Percentiles rank a stretch among this genome's conserved stretches.
phyloP scores from a whole-genome alignment of 2,888 invertebrate species.

The Maniola hyperantus region DNA sequence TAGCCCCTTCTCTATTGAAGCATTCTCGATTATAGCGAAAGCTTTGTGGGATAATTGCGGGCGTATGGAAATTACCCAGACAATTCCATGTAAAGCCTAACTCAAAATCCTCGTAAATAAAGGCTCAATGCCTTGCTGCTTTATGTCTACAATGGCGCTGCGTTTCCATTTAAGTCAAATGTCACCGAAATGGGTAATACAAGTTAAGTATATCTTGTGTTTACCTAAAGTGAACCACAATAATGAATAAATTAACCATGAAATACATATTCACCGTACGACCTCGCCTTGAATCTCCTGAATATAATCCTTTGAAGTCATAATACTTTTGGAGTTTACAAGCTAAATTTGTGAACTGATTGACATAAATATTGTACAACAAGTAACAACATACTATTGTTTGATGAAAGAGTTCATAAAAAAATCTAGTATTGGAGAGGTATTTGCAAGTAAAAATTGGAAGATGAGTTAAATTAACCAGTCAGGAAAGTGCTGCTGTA shows the following conservation, averaged over 20 bases:
- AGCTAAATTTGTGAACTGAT: neutral
- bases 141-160: slow-evolving; percentile 18
- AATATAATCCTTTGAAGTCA: neutral
- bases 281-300: slow-evolving; percentile 20
- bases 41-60: slow-evolving; percentile 14
- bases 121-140: slow-evolving; percentile 11
- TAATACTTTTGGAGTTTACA: neutral
- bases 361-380: no score
- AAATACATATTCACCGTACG: slow-evolving; percentile 30
- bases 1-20: slow-evolving; percentile 46
- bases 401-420: no score
- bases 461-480: no score
- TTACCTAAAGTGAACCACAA: slow-evolving; percentile 34
- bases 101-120: neutral
- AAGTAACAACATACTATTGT: no score
- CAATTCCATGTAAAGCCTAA: neutral
- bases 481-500: no score
- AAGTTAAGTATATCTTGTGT: slow-evolving; percentile 18
- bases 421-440: no score
- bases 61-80: neutral
- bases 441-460: no score
- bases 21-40: slow-evolving; percentile 43
- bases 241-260: slow-evolving; percentile 34
- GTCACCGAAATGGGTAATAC: slow-evolving; percentile 32
- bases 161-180: slow-evolving; percentile 28